These are phyloP conservation scores for Mesitornis unicolor DNA, from an alignment of 2,113 vertebrate genomes.

Conservation along the genomic window DNA sequence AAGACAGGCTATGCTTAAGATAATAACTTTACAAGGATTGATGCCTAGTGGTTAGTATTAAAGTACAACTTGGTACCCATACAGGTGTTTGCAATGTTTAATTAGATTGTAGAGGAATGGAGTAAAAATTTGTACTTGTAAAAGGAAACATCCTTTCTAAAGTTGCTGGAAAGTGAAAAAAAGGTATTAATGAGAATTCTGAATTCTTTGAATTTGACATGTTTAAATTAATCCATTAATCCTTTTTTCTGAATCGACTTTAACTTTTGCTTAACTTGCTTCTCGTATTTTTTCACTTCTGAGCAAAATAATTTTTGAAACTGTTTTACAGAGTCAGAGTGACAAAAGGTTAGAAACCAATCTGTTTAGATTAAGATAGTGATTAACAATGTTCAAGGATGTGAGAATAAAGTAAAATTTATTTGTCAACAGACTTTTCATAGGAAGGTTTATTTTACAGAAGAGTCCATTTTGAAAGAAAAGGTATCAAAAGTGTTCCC, in stretches of 20 bases:
- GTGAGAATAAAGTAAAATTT: background rate
- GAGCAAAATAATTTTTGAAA: background rate
- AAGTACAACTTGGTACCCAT: background rate
- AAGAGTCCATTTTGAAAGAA: background rate
- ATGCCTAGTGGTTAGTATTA: background rate
- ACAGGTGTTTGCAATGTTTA: background rate
- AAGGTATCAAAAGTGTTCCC: background rate
- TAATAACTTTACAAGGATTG: background rate
- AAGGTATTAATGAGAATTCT: background rate
- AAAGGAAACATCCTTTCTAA: background rate
- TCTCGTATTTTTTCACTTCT: background rate
- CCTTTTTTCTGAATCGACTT: background rate
- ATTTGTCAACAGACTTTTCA: background rate
- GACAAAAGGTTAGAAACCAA: background rate
- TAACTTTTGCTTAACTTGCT: background rate
- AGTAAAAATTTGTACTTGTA: background rate
- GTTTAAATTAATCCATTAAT: background rate
- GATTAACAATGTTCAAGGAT: background rate
- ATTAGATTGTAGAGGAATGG: background rate
- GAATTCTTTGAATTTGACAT: background rate
- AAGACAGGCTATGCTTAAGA: background rate
- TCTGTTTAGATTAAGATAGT: background rate
- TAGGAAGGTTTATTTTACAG: background rate
- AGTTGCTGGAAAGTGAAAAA: background rate
- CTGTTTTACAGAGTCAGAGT: background rate